Conservation (phyloP, 2,113 vertebrate genomes). For the Chionomys nivalis region DNA sequence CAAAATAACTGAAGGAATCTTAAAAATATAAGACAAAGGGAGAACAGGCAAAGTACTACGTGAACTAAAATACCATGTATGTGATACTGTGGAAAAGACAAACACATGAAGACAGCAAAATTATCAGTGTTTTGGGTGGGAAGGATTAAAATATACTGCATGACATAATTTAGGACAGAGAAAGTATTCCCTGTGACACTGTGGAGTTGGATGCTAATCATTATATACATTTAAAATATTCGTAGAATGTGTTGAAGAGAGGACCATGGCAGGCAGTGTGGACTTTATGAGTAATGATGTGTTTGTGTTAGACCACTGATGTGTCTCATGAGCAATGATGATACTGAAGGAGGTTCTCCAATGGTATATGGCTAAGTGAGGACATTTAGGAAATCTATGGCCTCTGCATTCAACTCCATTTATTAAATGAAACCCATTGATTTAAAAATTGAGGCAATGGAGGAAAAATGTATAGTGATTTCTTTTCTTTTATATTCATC, state of each 20-base stretch:
- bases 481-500: neutral
- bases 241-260: neutral
- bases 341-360: neutral
- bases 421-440: neutral
- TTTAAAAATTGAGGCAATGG: neutral
- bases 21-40: neutral
- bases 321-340: neutral
- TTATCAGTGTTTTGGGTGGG: neutral
- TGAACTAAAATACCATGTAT: neutral
- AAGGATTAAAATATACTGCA: neutral
- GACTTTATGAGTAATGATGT: neutral
- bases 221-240: neutral
- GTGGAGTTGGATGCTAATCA: neutral
- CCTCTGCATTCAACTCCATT: neutral
- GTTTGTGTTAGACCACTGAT: neutral
- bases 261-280: neutral
- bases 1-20: neutral
- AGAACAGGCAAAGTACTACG: neutral
- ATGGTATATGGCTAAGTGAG: no score
- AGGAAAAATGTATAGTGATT: neutral
- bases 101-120: neutral
- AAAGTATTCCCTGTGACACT: neutral
- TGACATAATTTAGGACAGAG: fast-evolving
- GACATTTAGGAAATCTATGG: neutral
- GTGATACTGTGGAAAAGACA: neutral